A percentile compares a stretch with the other conserved stretches of the same genome.
phyloP scores from a whole-genome alignment of 2,888 invertebrate species.

The Thymelicus lineola region DNA sequence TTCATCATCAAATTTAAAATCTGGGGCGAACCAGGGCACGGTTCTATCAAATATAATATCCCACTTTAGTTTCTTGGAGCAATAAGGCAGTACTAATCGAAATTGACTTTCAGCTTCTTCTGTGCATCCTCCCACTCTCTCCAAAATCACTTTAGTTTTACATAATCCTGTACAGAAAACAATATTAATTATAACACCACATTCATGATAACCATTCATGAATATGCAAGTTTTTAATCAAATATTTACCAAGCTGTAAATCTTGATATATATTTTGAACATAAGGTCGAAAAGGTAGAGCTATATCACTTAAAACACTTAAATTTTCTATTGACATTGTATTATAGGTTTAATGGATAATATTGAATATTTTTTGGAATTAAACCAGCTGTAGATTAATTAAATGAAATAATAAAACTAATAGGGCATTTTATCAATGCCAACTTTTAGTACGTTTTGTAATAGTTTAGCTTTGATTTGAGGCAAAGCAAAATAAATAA shows the following conservation, averaged over 20 bases:
- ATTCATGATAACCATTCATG: background rate
- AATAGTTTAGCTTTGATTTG: too few species aligned
- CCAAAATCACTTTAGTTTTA: slow-evolving; percentile 77
- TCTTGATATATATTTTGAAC: slow-evolving; percentile 75
- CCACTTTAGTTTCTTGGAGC: slow-evolving; percentile 88
- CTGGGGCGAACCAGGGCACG: slow-evolving; percentile 88
- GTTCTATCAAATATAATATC: slow-evolving; percentile 88
- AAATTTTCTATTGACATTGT: slow-evolving; percentile 59
- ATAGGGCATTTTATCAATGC: too few species aligned
- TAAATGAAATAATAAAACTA: too few species aligned
- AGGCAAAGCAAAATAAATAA: too few species aligned
- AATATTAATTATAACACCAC: background rate
- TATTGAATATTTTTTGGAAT: too few species aligned
- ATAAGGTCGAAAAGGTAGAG: slow-evolving; percentile 74
- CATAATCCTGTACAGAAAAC: slow-evolving; percentile 65
- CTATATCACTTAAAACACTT: slow-evolving; percentile 67
- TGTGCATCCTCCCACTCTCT: slow-evolving; percentile 64
- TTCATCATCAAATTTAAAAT: slow-evolving; percentile 90
- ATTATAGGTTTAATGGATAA: slow-evolving; percentile 51
- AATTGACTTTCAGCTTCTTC: slow-evolving; percentile 83
- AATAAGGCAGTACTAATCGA: slow-evolving; percentile 88
- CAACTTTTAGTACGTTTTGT: too few species aligned
- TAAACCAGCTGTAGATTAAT: too few species aligned
- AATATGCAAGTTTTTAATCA: background rate
- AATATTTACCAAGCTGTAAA: slow-evolving; percentile 68